Conservation (phyloP, 2,113 vertebrate genomes). For the Anas platyrhynchos region DNA sequence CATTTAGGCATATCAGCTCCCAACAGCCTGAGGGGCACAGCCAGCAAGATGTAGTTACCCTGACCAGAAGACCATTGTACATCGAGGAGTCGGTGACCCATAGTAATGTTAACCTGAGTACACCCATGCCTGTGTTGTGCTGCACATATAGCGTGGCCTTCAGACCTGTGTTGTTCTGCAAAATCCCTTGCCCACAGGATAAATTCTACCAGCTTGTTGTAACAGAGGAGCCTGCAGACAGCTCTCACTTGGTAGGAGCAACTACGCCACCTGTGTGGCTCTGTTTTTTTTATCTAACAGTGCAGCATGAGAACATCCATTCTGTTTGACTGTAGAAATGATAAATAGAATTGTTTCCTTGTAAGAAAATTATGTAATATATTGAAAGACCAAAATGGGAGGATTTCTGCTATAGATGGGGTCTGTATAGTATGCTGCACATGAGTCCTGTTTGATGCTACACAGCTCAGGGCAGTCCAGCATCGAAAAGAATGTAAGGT, state of each 20-base stretch:
- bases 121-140: not conserved
- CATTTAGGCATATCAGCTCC: not conserved
- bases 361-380: not conserved
- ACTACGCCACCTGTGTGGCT: not conserved
- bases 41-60: rapidly evolving
- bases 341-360: not conserved
- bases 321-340: not conserved
- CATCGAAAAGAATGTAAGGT: too few species aligned
- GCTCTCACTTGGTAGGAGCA: rapidly evolving
- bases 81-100: rapidly evolving
- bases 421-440: rapidly evolving
- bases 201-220: rapidly evolving
- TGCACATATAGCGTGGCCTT: rapidly evolving
- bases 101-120: not conserved
- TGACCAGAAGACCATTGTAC: rapidly evolving
- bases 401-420: not conserved
- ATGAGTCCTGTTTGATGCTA: rapidly evolving
- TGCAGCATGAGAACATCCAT: not conserved
- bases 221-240: not conserved
- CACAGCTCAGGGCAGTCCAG: not conserved
- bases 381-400: rapidly evolving
- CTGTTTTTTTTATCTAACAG: not conserved
- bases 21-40: not conserved
- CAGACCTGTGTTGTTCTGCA: rapidly evolving
- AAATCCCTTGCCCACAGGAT: not conserved